Percentiles rank a stretch among this genome's conserved stretches.
Evolutionary conservation across 2,113 vertebrate genomes (phyloP).

Genomic region (Catharus minimus): DNA sequence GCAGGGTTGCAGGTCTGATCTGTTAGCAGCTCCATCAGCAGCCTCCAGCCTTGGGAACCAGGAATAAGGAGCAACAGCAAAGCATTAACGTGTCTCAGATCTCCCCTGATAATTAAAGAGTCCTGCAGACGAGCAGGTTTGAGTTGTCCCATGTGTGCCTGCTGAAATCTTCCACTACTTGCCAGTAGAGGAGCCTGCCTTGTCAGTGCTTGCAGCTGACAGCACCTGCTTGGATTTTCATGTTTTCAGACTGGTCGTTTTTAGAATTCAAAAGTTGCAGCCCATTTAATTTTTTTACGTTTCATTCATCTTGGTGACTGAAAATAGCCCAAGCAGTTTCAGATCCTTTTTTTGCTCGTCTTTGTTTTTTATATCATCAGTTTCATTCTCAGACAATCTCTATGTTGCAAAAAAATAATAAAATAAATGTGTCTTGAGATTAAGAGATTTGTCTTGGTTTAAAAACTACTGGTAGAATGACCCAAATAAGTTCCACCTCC

Average conservation of each 20-base stretch:
- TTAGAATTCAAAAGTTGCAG: conserved; percentile 20
- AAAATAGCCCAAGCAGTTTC: conserved; percentile 9
- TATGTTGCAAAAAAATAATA: not conserved
- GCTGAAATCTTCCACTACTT: not conserved
- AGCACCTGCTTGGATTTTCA: conserved; percentile 23
- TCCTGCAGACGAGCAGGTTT: not conserved
- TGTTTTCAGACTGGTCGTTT: not conserved
- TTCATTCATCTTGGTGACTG: conserved; percentile 45
- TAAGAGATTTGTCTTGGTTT: not conserved
- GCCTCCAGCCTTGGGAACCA: not conserved
- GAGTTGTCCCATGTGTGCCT: not conserved
- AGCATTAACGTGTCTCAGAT: rapidly evolving
- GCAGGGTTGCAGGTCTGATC: not conserved
- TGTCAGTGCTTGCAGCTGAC: not conserved
- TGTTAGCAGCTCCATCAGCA: not conserved
- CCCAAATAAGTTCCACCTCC: not conserved
- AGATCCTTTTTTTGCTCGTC: not conserved
- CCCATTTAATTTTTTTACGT: not conserved
- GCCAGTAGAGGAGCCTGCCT: not conserved
- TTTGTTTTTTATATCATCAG: not conserved
- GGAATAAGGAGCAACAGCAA: not conserved
- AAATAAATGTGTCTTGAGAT: not conserved
- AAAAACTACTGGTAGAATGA: not conserved
- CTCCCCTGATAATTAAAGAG: not conserved
- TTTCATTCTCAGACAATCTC: conserved; percentile 8